These are phyloP conservation scores for Apis cerana DNA, from an alignment of 1,140 invertebrate species.

Conservation along the genomic window DNA sequence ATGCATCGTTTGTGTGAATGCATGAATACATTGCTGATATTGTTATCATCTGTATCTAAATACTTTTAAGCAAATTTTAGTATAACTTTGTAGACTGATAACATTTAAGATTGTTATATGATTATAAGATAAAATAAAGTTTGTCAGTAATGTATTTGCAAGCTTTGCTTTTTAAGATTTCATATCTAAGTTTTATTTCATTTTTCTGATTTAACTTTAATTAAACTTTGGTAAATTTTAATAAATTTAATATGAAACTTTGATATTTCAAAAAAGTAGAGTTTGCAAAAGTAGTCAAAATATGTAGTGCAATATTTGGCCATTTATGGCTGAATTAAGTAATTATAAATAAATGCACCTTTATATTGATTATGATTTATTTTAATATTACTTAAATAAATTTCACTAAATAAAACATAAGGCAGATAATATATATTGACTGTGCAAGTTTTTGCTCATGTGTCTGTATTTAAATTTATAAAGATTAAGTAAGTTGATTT, in stretches of 20 bases:
- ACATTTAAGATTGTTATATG: constrained; percentile 76
- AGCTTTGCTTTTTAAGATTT: constrained; percentile 59
- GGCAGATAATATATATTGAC: background rate
- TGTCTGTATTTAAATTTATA: background rate
- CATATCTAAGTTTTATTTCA: constrained; percentile 1
- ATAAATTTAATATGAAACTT: constrained; percentile 7
- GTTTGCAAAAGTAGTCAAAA: constrained; percentile 75
- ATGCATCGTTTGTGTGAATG: constrained; percentile 69
- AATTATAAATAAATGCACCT: constrained; percentile 77
- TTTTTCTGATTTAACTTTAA: background rate
- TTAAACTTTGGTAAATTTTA: background rate
- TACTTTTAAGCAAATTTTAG: constrained; percentile 71
- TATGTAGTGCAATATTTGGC: constrained; percentile 74
- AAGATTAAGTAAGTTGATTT: background rate
- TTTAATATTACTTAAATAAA: background rate
- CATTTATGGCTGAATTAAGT: constrained; percentile 66
- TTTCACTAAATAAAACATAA: background rate
- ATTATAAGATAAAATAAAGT: constrained; percentile 57
- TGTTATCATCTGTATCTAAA: constrained; percentile 64
- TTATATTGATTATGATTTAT: constrained; percentile 65
- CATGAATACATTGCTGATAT: constrained; percentile 66
- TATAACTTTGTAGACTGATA: constrained; percentile 79
- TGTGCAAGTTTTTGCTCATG: background rate
- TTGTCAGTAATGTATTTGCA: constrained; percentile 68
- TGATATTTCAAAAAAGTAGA: constrained; percentile 61